These are phyloP conservation scores for Chymomyza amoena DNA, from an alignment of 2,888 invertebrate genomes.

Conservation along the genomic window DNA sequence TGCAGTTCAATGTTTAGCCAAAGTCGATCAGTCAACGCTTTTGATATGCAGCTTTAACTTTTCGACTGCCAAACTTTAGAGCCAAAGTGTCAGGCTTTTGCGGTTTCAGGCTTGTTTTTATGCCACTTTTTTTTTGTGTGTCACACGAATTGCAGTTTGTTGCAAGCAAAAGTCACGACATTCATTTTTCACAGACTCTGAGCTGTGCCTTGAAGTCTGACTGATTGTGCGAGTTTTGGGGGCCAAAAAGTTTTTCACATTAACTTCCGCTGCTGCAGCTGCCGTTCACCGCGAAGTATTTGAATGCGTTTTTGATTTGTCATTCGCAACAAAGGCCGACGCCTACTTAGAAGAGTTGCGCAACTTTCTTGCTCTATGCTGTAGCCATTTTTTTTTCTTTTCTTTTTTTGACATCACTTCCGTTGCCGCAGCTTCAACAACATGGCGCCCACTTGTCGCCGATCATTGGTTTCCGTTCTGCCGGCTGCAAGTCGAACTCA, in stretches of 20 bases:
- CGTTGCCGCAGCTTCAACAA: constrained; percentile 26
- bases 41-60: not conserved
- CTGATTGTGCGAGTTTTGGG: constrained; percentile 59
- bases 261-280: constrained; percentile 54
- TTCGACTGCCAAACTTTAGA: not conserved
- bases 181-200: constrained; percentile 59
- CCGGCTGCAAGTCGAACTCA: constrained; percentile 23
- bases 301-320: constrained; percentile 75
- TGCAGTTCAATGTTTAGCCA: not conserved
- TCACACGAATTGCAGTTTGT: not conserved
- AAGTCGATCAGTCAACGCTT: not conserved
- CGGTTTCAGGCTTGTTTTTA: constrained; percentile 40
- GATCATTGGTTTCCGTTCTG: constrained; percentile 72
- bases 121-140: not conserved
- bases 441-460: constrained; percentile 63
- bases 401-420: constrained; percentile 44
- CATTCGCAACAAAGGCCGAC: constrained; percentile 71
- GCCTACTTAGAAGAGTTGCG: constrained; percentile 55
- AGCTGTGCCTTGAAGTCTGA: constrained; percentile 37
- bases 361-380: constrained; percentile 33
- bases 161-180: constrained; percentile 58
- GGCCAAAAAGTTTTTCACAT: constrained; percentile 65
- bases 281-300: constrained; percentile 69
- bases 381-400: not conserved
- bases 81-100: constrained; percentile 59